Evolutionary conservation across 2,113 vertebrate genomes (phyloP).

Genomic region (Nanorana parkeri): DNA sequence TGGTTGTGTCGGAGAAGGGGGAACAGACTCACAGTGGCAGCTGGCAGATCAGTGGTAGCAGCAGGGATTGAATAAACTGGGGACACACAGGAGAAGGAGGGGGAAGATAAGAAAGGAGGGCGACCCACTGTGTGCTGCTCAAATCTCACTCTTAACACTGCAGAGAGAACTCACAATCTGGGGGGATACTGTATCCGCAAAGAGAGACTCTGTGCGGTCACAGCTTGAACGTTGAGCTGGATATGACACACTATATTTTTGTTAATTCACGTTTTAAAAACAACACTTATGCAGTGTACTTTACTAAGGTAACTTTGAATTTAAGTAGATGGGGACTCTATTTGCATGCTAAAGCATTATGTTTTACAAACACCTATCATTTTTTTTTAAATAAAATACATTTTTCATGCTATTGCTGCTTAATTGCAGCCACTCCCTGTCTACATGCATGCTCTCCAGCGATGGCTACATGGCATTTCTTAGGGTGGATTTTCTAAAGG

Average conservation of each 20-base stretch:
- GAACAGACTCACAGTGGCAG: conserved; percentile 52
- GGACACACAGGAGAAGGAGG: conserved; percentile 35
- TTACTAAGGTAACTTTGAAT: neutral
- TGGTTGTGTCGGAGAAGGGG: conserved; percentile 45
- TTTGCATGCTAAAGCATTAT: too few relatives aligned
- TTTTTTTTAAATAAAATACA: too few relatives aligned
- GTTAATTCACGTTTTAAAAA: neutral
- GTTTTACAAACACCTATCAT: too few relatives aligned
- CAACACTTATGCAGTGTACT: neutral
- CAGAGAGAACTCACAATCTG: conserved; percentile 23
- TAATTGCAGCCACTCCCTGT: too few relatives aligned
- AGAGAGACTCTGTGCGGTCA: neutral
- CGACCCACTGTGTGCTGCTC: conserved; percentile 33
- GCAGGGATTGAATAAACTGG: conserved; percentile 51
- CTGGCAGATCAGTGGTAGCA: conserved; percentile 58
- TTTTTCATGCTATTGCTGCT: too few relatives aligned
- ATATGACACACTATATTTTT: neutral
- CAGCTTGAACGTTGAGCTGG: neutral
- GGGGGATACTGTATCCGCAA: conserved; percentile 17
- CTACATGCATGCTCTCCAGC: too few relatives aligned
- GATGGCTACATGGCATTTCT: too few relatives aligned
- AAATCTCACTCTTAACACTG: conserved; percentile 33
- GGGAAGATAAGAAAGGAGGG: conserved; percentile 24
- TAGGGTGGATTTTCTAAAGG: too few relatives aligned
- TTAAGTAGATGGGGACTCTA: too few relatives aligned